Evolutionary conservation across 2,113 vertebrate species (phyloP).

Genomic region (Saccopteryx bilineata): DNA sequence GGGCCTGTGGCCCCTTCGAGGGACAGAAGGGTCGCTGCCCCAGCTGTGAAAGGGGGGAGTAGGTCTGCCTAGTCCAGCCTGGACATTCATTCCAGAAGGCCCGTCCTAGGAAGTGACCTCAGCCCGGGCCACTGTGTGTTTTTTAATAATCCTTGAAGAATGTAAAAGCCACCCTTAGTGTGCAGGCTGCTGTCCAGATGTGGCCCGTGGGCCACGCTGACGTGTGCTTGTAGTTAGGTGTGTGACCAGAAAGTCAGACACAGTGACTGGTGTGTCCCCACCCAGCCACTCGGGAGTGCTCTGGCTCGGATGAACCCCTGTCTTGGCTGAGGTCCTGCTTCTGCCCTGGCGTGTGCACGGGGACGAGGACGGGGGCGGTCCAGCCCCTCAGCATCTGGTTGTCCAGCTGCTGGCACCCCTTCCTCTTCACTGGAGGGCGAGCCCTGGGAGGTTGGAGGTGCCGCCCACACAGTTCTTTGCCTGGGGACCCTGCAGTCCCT

Average conservation of each 20-base stretch:
- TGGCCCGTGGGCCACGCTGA: neutral
- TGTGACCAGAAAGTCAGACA: too few relatives aligned
- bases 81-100: neutral
- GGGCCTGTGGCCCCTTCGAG: accelerated
- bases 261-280: too few relatives aligned
- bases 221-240: too few relatives aligned
- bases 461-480: accelerated
- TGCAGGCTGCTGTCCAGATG: neutral
- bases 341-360: too few relatives aligned
- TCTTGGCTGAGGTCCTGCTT: too few relatives aligned
- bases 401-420: too few relatives aligned
- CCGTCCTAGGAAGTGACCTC: neutral
- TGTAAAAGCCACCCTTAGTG: neutral
- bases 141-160: neutral
- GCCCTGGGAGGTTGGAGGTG: neutral
- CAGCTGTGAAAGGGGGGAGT: accelerated
- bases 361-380: too few relatives aligned
- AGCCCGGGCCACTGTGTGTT: too few relatives aligned
- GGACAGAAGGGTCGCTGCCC: neutral
- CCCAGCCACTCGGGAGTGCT: too few relatives aligned
- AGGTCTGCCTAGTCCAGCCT: accelerated
- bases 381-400: too few relatives aligned
- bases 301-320: too few relatives aligned
- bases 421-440: accelerated
- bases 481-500: neutral